These are phyloP conservation scores for Labeo catla DNA, from an alignment of 2,113 vertebrate species.

Conservation along the genomic window DNA sequence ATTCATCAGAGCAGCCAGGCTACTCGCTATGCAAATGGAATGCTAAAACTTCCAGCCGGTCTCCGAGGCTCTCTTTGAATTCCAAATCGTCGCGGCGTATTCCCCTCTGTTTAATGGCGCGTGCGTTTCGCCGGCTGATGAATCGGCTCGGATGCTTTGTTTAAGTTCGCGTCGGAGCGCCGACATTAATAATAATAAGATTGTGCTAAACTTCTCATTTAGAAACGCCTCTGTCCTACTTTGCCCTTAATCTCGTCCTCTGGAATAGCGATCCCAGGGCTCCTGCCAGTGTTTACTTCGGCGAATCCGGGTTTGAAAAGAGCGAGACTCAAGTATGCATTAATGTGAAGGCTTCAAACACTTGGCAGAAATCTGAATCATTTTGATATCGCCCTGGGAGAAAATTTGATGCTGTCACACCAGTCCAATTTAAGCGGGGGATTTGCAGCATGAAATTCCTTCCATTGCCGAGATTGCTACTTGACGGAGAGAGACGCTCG, in stretches of 20 bases:
- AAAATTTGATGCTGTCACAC: constrained; percentile 46
- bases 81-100: background rate
- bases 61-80: constrained; percentile 25
- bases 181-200: constrained; percentile 16
- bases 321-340: constrained; percentile 23
- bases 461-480: constrained; percentile 32
- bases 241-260: constrained; percentile 24
- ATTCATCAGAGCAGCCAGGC: constrained; percentile 47
- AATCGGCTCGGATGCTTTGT: constrained; percentile 23
- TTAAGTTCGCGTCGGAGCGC: background rate
- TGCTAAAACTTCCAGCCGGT: constrained; percentile 50
- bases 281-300: constrained; percentile 40
- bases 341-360: constrained; percentile 42
- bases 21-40: constrained; percentile 52
- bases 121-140: constrained; percentile 9
- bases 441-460: constrained; percentile 49
- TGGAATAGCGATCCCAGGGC: background rate
- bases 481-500: constrained; percentile 29
- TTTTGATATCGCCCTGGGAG: constrained; percentile 40
- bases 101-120: constrained; percentile 28
- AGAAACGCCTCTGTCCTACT: constrained; percentile 10
- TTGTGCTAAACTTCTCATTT: constrained; percentile 3
- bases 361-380: constrained; percentile 52
- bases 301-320: constrained; percentile 21
- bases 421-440: constrained; percentile 39